These are phyloP conservation scores for Alauda arvensis DNA, from an alignment of 2,797 vertebrate species.

Conservation along the genomic window DNA sequence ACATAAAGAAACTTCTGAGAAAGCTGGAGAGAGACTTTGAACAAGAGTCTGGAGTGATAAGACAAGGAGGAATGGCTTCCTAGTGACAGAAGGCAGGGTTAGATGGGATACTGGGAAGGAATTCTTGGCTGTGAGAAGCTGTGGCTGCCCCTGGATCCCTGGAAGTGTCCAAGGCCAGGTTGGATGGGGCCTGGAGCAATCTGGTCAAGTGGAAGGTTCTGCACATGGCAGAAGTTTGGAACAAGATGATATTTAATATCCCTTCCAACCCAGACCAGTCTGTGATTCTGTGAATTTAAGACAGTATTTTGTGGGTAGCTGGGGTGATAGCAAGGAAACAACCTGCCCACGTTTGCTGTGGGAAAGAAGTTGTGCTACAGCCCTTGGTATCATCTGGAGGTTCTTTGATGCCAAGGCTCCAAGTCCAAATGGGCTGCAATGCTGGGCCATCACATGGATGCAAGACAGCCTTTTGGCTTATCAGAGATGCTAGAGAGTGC, in stretches of 20 bases:
- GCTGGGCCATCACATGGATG: background rate
- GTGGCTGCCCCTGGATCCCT: background rate
- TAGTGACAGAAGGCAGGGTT: background rate
- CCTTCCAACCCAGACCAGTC: background rate
- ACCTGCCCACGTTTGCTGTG: background rate
- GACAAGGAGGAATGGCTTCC: background rate
- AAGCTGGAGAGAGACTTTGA: background rate
- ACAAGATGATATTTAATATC: background rate
- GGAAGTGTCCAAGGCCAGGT: accelerated
- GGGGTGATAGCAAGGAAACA: background rate
- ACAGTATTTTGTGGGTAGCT: background rate
- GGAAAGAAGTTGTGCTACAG: background rate
- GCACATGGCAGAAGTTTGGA: too few relatives aligned
- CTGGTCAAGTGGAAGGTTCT: accelerated
- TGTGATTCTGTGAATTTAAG: background rate
- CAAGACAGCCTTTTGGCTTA: background rate
- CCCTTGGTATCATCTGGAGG: background rate
- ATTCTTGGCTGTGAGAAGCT: background rate
- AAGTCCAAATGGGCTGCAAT: background rate
- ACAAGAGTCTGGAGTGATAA: background rate
- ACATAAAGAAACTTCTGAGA: background rate
- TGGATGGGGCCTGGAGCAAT: accelerated
- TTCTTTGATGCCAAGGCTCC: background rate
- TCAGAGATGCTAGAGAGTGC: background rate
- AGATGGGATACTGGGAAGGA: background rate